Conservation (phyloP, 92 coral and sea anemone species). For the Porites lobata region DNA sequence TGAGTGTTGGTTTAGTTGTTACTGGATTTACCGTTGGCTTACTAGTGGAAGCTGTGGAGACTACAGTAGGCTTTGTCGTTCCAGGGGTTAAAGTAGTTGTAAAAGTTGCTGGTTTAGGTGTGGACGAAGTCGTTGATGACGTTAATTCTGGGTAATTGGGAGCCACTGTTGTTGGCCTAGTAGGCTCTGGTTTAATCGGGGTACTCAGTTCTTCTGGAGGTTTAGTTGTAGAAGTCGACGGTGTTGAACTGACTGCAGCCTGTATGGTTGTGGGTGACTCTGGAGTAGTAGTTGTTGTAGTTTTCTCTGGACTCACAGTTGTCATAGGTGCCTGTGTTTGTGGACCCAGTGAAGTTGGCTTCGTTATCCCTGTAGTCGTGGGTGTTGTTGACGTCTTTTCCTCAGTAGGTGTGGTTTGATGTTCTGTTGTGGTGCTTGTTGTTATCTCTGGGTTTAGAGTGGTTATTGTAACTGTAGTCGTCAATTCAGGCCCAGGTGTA, state of each 20-base stretch:
- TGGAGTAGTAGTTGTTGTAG: conserved; percentile 17
- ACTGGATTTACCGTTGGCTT: not conserved
- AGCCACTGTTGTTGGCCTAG: conserved; percentile 4
- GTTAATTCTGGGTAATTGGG: conserved; percentile 3
- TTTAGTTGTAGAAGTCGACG: conserved; percentile 10
- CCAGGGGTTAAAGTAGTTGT: not conserved
- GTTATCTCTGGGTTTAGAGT: not conserved
- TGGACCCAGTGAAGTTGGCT: conserved; percentile 7
- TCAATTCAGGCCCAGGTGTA: not conserved
- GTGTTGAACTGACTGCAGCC: conserved; percentile 3
- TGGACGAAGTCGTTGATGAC: not conserved
- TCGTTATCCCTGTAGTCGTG: not conserved
- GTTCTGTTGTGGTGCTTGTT: not conserved
- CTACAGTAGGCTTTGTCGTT: not conserved
- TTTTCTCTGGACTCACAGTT: not conserved
- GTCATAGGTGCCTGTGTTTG: not conserved
- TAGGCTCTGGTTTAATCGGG: not conserved
- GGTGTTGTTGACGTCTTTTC: not conserved
- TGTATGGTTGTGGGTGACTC: not conserved
- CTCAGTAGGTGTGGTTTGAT: not conserved
- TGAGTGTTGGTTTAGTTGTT: not conserved
- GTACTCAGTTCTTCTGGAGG: conserved; percentile 1
- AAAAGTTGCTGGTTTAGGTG: not conserved
- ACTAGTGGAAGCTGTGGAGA: not conserved
- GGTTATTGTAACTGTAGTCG: not conserved